A percentile compares a stretch with the other conserved stretches of the same genome.
Evolutionary conservation across 2,113 vertebrate species (phyloP).

Genomic region (Pycnonotus jocosus): DNA sequence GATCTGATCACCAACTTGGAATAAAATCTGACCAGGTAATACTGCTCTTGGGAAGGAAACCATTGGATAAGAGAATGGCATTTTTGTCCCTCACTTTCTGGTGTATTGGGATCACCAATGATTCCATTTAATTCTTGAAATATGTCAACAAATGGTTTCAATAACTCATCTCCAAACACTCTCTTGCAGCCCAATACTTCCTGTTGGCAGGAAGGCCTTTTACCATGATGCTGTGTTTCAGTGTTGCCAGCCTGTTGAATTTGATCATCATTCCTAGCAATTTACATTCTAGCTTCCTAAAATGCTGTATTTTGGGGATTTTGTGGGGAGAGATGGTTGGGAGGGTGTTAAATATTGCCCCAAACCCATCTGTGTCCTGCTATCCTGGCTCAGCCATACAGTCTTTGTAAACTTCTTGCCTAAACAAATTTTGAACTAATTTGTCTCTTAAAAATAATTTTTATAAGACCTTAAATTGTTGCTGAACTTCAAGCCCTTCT

Average conservation of each 20-base stretch:
- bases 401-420: not conserved
- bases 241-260: not conserved
- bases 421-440: not conserved
- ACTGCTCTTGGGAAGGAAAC: not conserved
- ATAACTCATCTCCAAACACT: not conserved
- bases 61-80: not conserved
- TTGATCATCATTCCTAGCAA: not conserved
- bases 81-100: not conserved
- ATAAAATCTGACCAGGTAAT: not conserved
- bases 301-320: not conserved
- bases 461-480: not conserved
- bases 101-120: not conserved
- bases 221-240: not conserved
- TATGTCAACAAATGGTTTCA: not conserved
- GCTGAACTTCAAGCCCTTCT: not conserved
- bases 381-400: not conserved
- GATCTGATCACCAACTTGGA: not conserved
- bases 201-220: not conserved
- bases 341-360: not conserved
- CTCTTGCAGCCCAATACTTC: not conserved
- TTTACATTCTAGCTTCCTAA: not conserved
- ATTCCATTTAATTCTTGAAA: not conserved
- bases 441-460: not conserved
- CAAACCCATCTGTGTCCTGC: not conserved
- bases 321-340: not conserved